A percentile compares a stretch with the other conserved stretches of the same genome.
phyloP scores from a whole-genome alignment of 2,888 invertebrate genomes.

The Gymnocheta viridis region DNA sequence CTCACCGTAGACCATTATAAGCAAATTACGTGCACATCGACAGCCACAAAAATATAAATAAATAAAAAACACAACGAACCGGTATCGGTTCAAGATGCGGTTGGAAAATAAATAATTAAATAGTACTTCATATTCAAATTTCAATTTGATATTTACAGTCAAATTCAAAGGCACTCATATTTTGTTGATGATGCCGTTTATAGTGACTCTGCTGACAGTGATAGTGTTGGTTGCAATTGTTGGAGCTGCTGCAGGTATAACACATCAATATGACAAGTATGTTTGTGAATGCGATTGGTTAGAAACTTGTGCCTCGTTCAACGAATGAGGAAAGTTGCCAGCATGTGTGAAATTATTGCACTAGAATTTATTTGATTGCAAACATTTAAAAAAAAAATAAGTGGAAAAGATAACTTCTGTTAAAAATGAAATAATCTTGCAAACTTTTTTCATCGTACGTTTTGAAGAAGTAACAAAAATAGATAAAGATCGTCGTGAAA shows the following conservation, averaged over 20 bases:
- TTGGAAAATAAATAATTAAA: constrained; percentile 53
- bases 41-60: not conserved
- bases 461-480: not conserved
- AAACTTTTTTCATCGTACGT: not conserved
- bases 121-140: constrained; percentile 43
- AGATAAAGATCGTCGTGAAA: not conserved
- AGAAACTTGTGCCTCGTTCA: not conserved
- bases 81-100: constrained; percentile 23
- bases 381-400: not conserved
- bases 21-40: constrained; percentile 7
- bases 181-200: not conserved
- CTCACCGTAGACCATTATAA: constrained; percentile 22
- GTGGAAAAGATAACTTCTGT: not conserved
- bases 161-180: constrained; percentile 22
- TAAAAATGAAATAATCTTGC: not conserved
- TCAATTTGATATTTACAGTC: constrained; percentile 6
- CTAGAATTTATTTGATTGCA: no score
- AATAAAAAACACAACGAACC: constrained; percentile 27
- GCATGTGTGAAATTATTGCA: not conserved
- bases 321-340: not conserved
- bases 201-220: not conserved
- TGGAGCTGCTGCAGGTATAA: not conserved
- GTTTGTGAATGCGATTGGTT: not conserved
- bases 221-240: not conserved
- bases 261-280: not conserved